Evolutionary conservation across 2,113 vertebrate genomes (phyloP).

Genomic region (Danio rerio): GRCz12tu NC_133183.1:45020501-45021000

Average conservation of each 20-base stretch:
- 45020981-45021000: conserved; percentile 37
- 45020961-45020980: conserved; percentile 20
- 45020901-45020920: too few relatives aligned
- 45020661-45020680: too few relatives aligned
- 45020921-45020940: conserved; percentile 7
- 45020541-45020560: too few relatives aligned
- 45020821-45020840: conserved; percentile 24
- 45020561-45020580: too few relatives aligned
- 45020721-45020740: background rate
- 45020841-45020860: conserved; percentile 26
- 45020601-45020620: too few relatives aligned
- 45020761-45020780: background rate
- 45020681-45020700: background rate
- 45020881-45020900: background rate
- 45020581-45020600: too few relatives aligned
- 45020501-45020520: too few relatives aligned
- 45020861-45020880: conserved; percentile 25
- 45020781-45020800: background rate
- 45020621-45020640: too few relatives aligned
- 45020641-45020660: too few relatives aligned
- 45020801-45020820: conserved; percentile 10
- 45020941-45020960: background rate
- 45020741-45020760: background rate
- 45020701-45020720: background rate
- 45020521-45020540: too few relatives aligned